A percentile compares a stretch with the other conserved stretches of the same genome.
phyloP scores from a whole-genome alignment of 1,140 invertebrate genomes.

The Megalopta genalis region DNA sequence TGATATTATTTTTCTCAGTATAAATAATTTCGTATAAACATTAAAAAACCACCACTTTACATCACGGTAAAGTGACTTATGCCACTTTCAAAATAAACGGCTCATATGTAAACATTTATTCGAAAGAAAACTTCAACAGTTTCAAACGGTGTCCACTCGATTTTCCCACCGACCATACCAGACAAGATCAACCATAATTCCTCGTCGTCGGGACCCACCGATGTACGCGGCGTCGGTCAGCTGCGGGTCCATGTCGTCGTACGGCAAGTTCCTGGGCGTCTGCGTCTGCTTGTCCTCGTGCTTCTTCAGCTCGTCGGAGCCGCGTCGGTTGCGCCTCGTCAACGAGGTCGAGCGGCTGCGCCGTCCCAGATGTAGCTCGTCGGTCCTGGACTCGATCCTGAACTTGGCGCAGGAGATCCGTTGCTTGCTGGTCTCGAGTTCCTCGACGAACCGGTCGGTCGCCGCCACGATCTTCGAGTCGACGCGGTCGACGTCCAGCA shows the following conservation, averaged over 20 bases:
- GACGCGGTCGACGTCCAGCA: constrained; percentile 78
- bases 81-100: too few species aligned
- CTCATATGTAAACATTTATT: too few species aligned
- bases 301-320: not conserved
- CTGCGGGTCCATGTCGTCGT: constrained; percentile 78
- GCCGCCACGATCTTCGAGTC: constrained; percentile 64
- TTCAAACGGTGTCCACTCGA: too few species aligned
- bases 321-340: not conserved
- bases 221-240: constrained; percentile 79
- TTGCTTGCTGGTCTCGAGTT: not conserved
- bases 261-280: constrained; percentile 82
- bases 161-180: too few species aligned
- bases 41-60: too few species aligned
- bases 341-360: not conserved
- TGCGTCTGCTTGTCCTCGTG: constrained; percentile 78
- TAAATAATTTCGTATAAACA: too few species aligned
- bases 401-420: not conserved
- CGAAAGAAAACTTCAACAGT: too few species aligned
- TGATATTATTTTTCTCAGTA: too few species aligned
- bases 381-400: not conserved
- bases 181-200: too few species aligned
- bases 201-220: constrained; percentile 67
- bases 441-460: not conserved
- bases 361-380: not conserved
- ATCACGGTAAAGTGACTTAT: too few species aligned